A percentile compares a stretch with the other conserved stretches of the same genome.
Evolutionary conservation across 92 coral and sea anemone species (phyloP).

Genomic region (Epizoanthus ramosus): DNA sequence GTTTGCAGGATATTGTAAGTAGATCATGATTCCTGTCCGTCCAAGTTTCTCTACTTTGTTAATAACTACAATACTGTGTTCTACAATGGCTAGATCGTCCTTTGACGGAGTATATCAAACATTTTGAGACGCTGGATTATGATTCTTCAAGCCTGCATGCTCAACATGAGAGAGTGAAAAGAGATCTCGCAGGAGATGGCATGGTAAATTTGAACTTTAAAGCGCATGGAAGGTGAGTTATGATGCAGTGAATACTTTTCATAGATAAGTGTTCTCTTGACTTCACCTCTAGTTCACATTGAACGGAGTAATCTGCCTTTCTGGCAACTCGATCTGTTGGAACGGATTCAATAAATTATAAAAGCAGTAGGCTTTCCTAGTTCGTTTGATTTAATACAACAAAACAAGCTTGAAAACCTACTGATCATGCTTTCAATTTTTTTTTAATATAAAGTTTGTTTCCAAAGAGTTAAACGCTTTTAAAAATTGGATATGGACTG

Average conservation of each 20-base stretch:
- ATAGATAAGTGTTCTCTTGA: background rate
- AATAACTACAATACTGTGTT: background rate
- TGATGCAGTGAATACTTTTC: background rate
- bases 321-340: too few relatives aligned
- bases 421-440: too few relatives aligned
- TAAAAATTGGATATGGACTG: too few relatives aligned
- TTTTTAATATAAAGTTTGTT: too few relatives aligned
- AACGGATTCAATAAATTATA: too few relatives aligned
- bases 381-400: too few relatives aligned
- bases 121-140: constrained; percentile 88
- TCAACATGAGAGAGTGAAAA: constrained; percentile 81
- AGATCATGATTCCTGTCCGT: background rate
- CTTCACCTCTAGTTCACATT: background rate
- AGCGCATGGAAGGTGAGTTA: constrained; percentile 80
- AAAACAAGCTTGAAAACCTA: too few relatives aligned
- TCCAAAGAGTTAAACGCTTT: too few relatives aligned
- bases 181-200: constrained; percentile 60
- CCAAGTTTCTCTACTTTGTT: background rate
- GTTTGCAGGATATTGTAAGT: constrained; percentile 25
- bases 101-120: constrained; percentile 81
- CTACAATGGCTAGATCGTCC: constrained; percentile 70
- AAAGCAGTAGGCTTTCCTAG: too few relatives aligned
- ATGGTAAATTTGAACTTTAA: constrained; percentile 71
- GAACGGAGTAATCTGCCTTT: background rate
- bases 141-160: constrained; percentile 58